Evolutionary conservation across 2,888 invertebrate species (phyloP).

Genomic region (Oscheius sp.): DNA sequence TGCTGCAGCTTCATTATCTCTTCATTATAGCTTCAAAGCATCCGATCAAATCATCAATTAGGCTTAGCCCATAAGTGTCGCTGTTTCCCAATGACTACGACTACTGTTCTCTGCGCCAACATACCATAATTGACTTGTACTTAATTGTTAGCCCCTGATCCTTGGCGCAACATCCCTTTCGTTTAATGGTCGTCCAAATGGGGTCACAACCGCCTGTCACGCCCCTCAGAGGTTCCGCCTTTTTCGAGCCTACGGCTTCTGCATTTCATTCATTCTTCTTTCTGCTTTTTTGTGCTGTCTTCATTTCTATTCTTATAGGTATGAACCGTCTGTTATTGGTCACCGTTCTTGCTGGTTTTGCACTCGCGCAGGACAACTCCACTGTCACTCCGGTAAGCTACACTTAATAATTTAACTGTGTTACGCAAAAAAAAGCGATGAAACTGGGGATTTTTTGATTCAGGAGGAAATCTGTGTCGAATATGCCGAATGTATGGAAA

Average conservation of each 20-base stretch:
- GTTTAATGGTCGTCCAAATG: constrained; percentile 26
- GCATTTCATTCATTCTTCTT: not conserved
- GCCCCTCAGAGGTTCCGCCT: constrained; percentile 23
- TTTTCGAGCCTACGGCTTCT: constrained; percentile 23
- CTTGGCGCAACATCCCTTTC: constrained; percentile 29
- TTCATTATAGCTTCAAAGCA: constrained; percentile 16
- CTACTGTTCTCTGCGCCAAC: not conserved
- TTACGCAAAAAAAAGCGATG: not conserved
- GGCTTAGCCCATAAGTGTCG: not conserved
- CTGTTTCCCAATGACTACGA: not conserved
- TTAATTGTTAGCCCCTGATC: constrained; percentile 23
- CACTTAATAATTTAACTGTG: not conserved
- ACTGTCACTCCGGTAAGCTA: not conserved
- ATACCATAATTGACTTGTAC: constrained; percentile 3
- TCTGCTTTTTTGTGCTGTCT: too few species aligned
- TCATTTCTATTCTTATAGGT: constrained; percentile 6
- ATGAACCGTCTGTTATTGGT: constrained; percentile 25
- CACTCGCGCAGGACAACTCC: constrained; percentile 17
- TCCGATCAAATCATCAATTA: not conserved
- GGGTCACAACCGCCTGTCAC: constrained; percentile 30
- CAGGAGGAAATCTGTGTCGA: constrained; percentile 25
- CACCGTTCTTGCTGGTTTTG: not conserved
- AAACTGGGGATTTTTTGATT: not conserved
- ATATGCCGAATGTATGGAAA: constrained; percentile 27
- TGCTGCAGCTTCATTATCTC: constrained; percentile 5